These are phyloP conservation scores for Spisula subtruncata DNA, from an alignment of 2,888 invertebrate genomes.

Conservation along the genomic window DNA sequence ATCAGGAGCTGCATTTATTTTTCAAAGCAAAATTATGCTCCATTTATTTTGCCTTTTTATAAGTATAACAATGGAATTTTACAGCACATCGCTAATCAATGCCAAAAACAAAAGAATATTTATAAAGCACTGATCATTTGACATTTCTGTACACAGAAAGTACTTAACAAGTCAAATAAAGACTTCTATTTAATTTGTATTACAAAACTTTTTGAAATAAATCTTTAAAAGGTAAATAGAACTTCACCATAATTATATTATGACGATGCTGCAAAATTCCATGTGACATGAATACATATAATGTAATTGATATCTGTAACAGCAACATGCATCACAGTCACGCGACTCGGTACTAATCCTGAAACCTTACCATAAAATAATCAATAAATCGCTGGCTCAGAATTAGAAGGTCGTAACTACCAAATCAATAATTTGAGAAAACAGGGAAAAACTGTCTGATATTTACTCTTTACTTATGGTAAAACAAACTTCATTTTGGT, in stretches of 20 bases:
- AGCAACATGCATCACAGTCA: slow-evolving; percentile 62
- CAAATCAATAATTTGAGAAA: too few species aligned
- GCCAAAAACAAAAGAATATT: neutral
- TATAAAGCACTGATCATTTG: neutral
- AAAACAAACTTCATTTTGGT: too few species aligned
- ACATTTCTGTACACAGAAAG: neutral
- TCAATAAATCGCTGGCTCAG: too few species aligned
- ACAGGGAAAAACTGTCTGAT: too few species aligned
- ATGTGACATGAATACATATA: slow-evolving; percentile 29
- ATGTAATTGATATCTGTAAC: slow-evolving; percentile 38
- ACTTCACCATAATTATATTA: neutral
- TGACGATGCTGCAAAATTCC: slow-evolving; percentile 37
- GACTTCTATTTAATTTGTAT: neutral
- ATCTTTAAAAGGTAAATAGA: neutral
- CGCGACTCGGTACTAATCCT: slow-evolving; percentile 41
- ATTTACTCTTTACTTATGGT: too few species aligned
- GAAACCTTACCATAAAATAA: slow-evolving; percentile 34
- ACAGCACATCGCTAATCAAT: slow-evolving; percentile 4
- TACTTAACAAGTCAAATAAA: neutral
- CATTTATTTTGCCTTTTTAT: slow-evolving; percentile 38
- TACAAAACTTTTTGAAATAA: neutral
- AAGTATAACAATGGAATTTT: slow-evolving; percentile 38
- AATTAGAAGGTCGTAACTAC: too few species aligned
- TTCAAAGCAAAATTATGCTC: slow-evolving; percentile 52
- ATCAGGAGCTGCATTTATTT: slow-evolving; percentile 39